These are phyloP conservation scores for Drosophila sturtevanti DNA, from an alignment of 1,140 invertebrate species.

Conservation along the genomic window DNA sequence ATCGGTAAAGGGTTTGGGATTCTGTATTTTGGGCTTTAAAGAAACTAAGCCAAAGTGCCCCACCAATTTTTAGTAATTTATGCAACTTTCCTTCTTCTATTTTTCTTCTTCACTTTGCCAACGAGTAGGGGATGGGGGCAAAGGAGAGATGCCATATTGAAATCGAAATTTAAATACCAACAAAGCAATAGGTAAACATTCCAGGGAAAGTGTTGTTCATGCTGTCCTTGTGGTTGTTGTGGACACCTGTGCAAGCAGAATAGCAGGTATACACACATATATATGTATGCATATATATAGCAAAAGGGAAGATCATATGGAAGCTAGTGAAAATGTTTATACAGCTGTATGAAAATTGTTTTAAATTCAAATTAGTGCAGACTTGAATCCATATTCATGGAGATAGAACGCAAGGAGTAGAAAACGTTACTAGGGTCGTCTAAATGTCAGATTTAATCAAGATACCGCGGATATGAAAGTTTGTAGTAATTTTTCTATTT, in stretches of 20 bases:
- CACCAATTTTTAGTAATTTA: conserved; percentile 54
- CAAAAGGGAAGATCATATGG: not conserved
- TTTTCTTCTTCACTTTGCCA: not conserved
- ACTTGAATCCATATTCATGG: too few relatives aligned
- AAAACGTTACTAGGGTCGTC: too few relatives aligned
- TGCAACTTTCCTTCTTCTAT: conserved; percentile 43
- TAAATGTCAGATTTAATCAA: too few relatives aligned
- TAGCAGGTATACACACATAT: too few relatives aligned
- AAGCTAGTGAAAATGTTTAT: not conserved
- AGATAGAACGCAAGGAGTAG: too few relatives aligned
- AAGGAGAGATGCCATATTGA: conserved; percentile 47
- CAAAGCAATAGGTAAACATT: conserved; percentile 39
- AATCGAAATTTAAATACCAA: conserved; percentile 62
- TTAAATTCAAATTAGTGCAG: too few relatives aligned
- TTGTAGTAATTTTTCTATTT: too few relatives aligned
- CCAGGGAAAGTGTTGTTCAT: conserved; percentile 43
- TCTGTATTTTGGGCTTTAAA: conserved; percentile 13
- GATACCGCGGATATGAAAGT: too few relatives aligned
- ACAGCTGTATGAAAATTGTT: not conserved
- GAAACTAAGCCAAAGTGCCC: conserved; percentile 40
- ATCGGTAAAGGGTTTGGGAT: not conserved
- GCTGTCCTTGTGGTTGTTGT: not conserved
- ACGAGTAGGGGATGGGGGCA: not conserved
- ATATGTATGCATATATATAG: too few relatives aligned
- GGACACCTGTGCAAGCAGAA: conserved; percentile 15